Base-by-base conservation (phyloP, 1,140 invertebrate genomes). In the Trichomalopsis sarcophagae region DNA sequence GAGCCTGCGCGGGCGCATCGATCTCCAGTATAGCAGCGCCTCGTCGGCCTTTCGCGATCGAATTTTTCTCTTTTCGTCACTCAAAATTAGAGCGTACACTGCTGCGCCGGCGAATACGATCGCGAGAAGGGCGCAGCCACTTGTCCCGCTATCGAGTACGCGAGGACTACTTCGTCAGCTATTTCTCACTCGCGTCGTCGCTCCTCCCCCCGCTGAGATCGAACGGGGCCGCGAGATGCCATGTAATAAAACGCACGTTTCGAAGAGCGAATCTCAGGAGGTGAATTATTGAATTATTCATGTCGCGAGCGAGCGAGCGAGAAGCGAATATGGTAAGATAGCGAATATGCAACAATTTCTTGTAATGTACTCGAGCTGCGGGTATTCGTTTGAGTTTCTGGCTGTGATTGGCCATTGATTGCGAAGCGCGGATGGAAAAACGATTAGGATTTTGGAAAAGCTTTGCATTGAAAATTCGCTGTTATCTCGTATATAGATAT, bases 171-270 rank as follows among this genome's bases (percentile, higher is more conserved):
- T 82, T 82, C 81, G 84, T 86, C 84, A 82, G 84, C 84, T 86
- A 86, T 82, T 86, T 78, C 80, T 86, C 84, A 21, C 55, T 62
- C 55, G 27, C 27, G 27, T 27, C 27, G 55, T 7, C 55, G 21
- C 21, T 86, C 74, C 36, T n/a, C 74, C 33, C 75, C 66, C 80
- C 40, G 9, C 27, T 40, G 71, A 71, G 55, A 62, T 62, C 55
- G 55, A 62, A 62, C 17, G 55, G 1, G 5, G 33, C 50, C 55
- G 27, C 55, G 55, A 36, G 66, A 81, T 81, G 27, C 27, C 79
- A 85, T 81, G 84, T 69, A 81, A 85, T 85, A 81, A 85, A 85
- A 85, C 73, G 79, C 84, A 85, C 84, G 84, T 81, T 81, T 81
- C 79, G 66, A 40, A 68, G 27, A 69, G 71, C 47, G 69, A 81